Conservation (phyloP, 1,140 invertebrate genomes). For the Metopolophium dirhodum region DNA sequence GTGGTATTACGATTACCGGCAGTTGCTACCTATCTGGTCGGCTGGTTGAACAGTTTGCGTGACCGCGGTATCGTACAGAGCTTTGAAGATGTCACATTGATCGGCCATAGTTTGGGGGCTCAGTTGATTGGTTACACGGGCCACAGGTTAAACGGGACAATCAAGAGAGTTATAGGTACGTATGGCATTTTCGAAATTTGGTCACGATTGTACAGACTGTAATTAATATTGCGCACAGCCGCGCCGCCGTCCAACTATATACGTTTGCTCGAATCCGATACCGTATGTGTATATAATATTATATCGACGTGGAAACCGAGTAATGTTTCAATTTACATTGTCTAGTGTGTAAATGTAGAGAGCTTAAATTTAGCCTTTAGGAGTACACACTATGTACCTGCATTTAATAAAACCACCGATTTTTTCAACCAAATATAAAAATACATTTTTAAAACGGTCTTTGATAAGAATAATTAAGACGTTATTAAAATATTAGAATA, state of each 20-base stretch:
- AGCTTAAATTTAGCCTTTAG: not conserved
- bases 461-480: too few relatives aligned
- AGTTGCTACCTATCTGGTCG: not conserved
- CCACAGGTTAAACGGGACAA: not conserved
- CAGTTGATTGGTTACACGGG: constrained; percentile 81
- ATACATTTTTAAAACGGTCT: too few relatives aligned
- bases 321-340: not conserved
- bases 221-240: not conserved
- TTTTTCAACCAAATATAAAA: too few relatives aligned
- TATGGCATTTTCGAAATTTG: not conserved
- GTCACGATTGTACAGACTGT: not conserved
- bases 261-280: not conserved
- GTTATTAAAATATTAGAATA: too few relatives aligned
- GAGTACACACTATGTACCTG: too few relatives aligned
- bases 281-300: too few relatives aligned
- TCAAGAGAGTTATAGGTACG: constrained; percentile 40
- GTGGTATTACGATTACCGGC: not conserved
- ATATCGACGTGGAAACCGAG: not conserved
- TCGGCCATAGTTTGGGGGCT: constrained; percentile 81
- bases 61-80: not conserved
- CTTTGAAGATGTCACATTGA: constrained; percentile 28
- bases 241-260: not conserved
- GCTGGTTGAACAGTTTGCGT: not conserved
- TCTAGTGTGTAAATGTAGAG: not conserved
- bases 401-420: too few relatives aligned